Conservation (phyloP, 2,888 invertebrate genomes). For the Drosophila tanythrix region DNA sequence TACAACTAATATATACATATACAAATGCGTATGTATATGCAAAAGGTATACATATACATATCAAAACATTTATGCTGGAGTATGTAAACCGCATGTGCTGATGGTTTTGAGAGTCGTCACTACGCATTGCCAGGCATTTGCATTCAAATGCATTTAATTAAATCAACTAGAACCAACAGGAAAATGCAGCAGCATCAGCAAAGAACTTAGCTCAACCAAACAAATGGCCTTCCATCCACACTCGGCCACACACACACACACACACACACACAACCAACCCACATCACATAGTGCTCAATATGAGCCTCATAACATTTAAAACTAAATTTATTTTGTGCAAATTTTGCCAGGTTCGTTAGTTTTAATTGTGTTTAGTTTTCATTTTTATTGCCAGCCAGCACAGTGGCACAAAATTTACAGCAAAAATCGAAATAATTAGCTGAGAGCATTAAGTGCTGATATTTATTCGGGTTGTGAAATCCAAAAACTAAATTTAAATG, state of each 20-base stretch:
- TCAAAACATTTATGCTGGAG: conserved; percentile 58
- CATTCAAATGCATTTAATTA: conserved; percentile 82
- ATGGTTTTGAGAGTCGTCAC: conserved; percentile 58
- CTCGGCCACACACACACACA: neutral
- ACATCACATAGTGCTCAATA: conserved; percentile 30
- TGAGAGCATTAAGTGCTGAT: neutral
- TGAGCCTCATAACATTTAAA: conserved; percentile 74
- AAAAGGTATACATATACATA: conserved; percentile 10
- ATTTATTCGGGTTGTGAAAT: neutral
- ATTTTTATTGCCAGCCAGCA: conserved; percentile 50
- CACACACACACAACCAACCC: neutral
- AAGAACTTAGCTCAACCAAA: conserved; percentile 25
- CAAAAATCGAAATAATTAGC: neutral
- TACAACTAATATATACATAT: conserved; percentile 54
- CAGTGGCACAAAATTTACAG: conserved; percentile 20
- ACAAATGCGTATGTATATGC: neutral
- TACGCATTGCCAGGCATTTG: conserved; percentile 71
- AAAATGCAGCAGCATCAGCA: conserved; percentile 62
- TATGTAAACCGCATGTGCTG: conserved; percentile 65
- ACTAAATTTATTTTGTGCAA: conserved; percentile 78
- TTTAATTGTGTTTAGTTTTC: conserved; percentile 79
- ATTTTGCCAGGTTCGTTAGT: conserved; percentile 81
- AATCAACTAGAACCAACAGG: conserved; percentile 78
- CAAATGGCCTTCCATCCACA: conserved; percentile 38
- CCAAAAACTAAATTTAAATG: neutral